A percentile compares a stretch with the other conserved stretches of the same genome.
Evolutionary conservation across 1,140 invertebrate genomes (phyloP).

Genomic region (Philopotamus ludificatus): DNA sequence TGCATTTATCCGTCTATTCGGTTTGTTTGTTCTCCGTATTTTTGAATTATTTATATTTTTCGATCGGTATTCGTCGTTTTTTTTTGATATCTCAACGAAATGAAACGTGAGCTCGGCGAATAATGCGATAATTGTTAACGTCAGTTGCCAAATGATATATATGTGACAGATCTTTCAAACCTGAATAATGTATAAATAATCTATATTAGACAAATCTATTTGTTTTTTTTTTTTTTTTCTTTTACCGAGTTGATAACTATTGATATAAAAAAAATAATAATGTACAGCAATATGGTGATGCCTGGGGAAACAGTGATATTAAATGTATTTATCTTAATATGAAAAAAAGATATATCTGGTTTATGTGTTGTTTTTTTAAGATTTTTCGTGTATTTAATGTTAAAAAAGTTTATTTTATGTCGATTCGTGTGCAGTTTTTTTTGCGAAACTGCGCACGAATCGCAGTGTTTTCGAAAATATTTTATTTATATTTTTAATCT

Average conservation of each 20-base stretch:
- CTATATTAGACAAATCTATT: neutral
- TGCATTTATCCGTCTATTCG: too few species aligned
- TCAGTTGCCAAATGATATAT: neutral
- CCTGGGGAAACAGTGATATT: conserved; percentile 35
- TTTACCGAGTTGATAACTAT: conserved; percentile 30
- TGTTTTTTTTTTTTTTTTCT: neutral
- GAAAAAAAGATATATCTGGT: too few species aligned
- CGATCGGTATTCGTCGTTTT: neutral
- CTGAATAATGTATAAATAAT: neutral
- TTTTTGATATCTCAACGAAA: neutral
- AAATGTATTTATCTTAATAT: conserved; percentile 26
- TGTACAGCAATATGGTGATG: conserved; percentile 33
- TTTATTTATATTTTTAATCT: too few species aligned
- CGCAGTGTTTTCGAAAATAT: too few species aligned
- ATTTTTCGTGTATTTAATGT: too few species aligned
- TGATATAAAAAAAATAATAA: conserved; percentile 11
- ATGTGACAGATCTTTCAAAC: neutral
- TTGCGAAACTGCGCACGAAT: too few species aligned
- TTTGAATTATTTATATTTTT: neutral
- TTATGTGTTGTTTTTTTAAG: too few species aligned
- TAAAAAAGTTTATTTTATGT: too few species aligned
- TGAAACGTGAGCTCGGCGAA: neutral
- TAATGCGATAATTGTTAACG: neutral
- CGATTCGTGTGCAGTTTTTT: too few species aligned
- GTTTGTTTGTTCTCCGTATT: neutral